Base-by-base conservation (phyloP, 92 coral and sea anemone genomes). In the Palythoa grandiflora region DNA sequence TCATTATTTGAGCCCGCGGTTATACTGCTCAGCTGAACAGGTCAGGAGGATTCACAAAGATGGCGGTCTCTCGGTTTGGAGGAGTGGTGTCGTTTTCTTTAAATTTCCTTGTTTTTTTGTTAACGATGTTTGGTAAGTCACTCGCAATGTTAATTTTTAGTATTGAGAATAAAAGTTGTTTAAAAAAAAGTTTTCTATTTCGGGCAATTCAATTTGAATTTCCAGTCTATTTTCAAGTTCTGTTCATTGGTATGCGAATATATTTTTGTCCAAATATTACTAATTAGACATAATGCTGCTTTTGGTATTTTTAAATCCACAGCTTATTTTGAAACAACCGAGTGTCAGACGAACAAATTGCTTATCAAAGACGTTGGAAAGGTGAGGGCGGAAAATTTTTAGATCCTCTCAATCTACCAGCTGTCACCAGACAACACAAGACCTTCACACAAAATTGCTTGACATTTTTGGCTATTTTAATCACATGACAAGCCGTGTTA, bases 301-400 rank as follows among this genome's bases (percentile, higher is more conserved):
- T 28, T 68, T 63, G 66, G 19, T 68, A 38, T 38, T 81, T 80
- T 28, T 52, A 7, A 51, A 47, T 81, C 40, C 20, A 47, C 75
- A 81, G 86, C 61, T 65, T 68, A 5, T 68, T 81, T 8, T 47
- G 75, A 47, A 66, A 28, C 52, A 66, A 19, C 65, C 2, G 86
- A 81, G 38, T 81, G 86, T 68, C 59, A 81, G 54, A 66, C 60
- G 76, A 81, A 81, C 86, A 81, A 81, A 81, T 84, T 94, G 17
- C 38, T 93, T 70, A 91, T 94, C 66, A 78, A 89, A 77, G 95
- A 94, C 53, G 60, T 91, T 2, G 92, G 73, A 15, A 91, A 94
- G 94, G 98, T 94, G 76, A 40, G 89, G 40, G 19, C 35, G 11
- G 1, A 59, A 78, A 55, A 37, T 16, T 6, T 59, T 59, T 38